phyloP scores from a whole-genome alignment of 1,140 invertebrate genomes.

The Orius laevigatus region DNA sequence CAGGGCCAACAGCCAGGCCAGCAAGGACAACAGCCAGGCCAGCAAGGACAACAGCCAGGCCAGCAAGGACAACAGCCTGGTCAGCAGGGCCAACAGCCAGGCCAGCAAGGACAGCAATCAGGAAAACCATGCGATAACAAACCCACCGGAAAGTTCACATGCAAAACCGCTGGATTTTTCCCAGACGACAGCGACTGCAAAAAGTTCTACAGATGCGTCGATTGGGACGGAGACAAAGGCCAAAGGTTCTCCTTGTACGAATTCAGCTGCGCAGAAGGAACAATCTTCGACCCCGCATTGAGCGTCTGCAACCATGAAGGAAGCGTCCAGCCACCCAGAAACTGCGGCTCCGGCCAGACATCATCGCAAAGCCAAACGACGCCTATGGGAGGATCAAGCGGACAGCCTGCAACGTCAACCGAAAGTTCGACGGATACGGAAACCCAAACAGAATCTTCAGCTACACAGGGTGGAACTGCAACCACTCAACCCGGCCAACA shows the following conservation, averaged over 20 bases:
- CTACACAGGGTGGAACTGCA: neutral
- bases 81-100: constrained; percentile 5
- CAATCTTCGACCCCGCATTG: constrained; percentile 36
- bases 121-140: neutral
- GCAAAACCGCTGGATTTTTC: constrained; percentile 37
- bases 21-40: constrained; percentile 4
- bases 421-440: neutral
- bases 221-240: constrained; percentile 34
- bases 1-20: neutral
- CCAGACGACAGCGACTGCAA: constrained; percentile 44
- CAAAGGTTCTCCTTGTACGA: constrained; percentile 39
- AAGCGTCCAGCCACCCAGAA: constrained; percentile 32
- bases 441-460: neutral
- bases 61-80: constrained; percentile 3
- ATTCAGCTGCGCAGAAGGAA: constrained; percentile 35
- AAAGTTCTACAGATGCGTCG: constrained; percentile 58
- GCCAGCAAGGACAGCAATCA: neutral
- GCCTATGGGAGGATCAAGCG: neutral
- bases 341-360: constrained; percentile 24
- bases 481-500: constrained; percentile 6
- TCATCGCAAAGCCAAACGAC: constrained; percentile 11
- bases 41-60: constrained; percentile 6
- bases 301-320: constrained; percentile 35
- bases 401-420: neutral
- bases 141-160: constrained; percentile 19